phyloP scores from a whole-genome alignment of 1,140 invertebrate species.

The Eciton burchellii region DNA sequence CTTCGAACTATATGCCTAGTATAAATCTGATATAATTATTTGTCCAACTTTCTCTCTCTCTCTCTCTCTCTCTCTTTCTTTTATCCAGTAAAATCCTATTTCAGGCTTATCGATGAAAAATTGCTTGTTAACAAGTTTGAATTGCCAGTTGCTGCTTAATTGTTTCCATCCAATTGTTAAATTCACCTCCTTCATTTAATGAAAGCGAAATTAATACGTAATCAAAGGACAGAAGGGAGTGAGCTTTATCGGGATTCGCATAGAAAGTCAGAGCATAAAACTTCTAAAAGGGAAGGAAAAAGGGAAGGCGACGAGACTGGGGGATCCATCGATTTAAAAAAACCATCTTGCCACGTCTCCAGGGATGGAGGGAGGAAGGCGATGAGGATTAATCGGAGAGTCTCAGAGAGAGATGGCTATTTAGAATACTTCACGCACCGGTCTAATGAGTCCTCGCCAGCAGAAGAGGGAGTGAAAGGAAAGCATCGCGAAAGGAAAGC shows the following conservation, averaged over 20 bases:
- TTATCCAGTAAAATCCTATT: not conserved
- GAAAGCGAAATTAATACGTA: not conserved
- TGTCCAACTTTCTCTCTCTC: not conserved
- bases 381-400: not conserved
- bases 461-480: not conserved
- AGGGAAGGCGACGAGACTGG: not conserved
- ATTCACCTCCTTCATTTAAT: not conserved
- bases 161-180: not conserved
- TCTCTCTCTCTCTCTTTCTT: not conserved
- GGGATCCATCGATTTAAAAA: not conserved
- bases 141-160: not conserved
- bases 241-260: not conserved
- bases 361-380: not conserved
- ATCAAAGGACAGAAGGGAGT: not conserved
- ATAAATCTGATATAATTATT: conserved; percentile 4
- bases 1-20: not conserved
- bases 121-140: not conserved
- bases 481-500: no score
- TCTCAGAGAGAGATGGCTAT: conserved; percentile 25
- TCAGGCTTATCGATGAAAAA: not conserved
- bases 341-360: not conserved
- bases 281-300: not conserved
- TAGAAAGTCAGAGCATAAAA: not conserved
- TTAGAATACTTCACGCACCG: conserved; percentile 46
- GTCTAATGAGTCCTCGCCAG: conserved; percentile 37